These are phyloP conservation scores for Herminia tarsipennalis DNA, from an alignment of 2,888 invertebrate genomes.

Conservation along the genomic window DNA sequence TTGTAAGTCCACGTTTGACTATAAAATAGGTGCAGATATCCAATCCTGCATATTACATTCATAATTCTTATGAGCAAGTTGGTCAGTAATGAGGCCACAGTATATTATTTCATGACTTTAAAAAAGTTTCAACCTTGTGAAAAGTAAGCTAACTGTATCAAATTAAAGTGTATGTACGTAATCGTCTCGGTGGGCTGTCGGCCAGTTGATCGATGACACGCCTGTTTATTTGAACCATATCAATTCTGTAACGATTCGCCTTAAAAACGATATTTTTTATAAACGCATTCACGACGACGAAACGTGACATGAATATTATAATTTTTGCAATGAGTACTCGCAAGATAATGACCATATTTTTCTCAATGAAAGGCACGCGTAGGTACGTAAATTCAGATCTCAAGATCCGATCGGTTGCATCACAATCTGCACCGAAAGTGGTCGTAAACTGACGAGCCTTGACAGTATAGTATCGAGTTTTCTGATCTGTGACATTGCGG, in stretches of 20 bases:
- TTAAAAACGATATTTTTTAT: slow-evolving; percentile 57
- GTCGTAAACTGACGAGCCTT: slow-evolving; percentile 79
- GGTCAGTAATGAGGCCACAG: too few species aligned
- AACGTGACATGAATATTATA: slow-evolving; percentile 69
- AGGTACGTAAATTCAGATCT: slow-evolving; percentile 49
- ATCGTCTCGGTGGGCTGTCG: slow-evolving; percentile 28
- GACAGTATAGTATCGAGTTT: slow-evolving; percentile 61
- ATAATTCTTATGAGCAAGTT: too few species aligned
- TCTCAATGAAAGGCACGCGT: slow-evolving; percentile 62
- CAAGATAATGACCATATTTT: slow-evolving; percentile 63
- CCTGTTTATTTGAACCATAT: slow-evolving; percentile 60
- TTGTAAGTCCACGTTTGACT: too few species aligned
- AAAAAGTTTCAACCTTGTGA: slow-evolving; percentile 30
- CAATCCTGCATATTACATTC: too few species aligned
- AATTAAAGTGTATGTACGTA: slow-evolving; percentile 35
- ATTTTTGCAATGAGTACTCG: slow-evolving; percentile 58
- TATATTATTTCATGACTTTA: too few species aligned
- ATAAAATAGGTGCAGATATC: too few species aligned
- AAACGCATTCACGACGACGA: slow-evolving; percentile 44
- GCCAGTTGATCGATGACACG: slow-evolving; percentile 52
- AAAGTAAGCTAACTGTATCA: slow-evolving; percentile 40
- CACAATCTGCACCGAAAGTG: slow-evolving; percentile 77
- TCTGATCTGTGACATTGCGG: slow-evolving; percentile 77
- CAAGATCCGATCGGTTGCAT: slow-evolving; percentile 69
- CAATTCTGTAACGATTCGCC: slow-evolving; percentile 52